phyloP scores from a whole-genome alignment of 2,113 vertebrate species.

The Sylvicapra grimmia region DNA sequence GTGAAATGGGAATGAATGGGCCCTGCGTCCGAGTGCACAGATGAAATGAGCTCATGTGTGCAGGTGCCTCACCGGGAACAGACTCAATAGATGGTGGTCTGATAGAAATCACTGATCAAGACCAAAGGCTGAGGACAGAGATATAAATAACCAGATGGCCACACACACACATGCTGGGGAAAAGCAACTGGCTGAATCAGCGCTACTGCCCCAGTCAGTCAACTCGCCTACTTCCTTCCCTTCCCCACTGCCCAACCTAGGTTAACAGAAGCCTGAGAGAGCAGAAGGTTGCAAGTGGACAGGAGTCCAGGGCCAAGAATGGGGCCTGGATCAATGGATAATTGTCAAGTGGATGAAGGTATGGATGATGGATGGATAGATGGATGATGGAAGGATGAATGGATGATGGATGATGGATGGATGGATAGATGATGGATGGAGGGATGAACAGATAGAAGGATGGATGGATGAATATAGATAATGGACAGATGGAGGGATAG shows the following conservation, averaged over 20 bases:
- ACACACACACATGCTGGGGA: background rate
- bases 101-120: background rate
- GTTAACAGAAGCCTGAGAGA: background rate
- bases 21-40: rapidly evolving
- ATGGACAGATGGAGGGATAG: background rate
- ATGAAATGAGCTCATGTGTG: background rate
- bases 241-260: background rate
- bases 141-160: background rate
- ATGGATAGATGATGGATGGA: too few relatives aligned
- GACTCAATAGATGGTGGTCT: rapidly evolving
- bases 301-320: background rate
- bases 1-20: background rate
- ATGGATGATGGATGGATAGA: too few relatives aligned
- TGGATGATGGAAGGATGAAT: too few relatives aligned
- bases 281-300: background rate
- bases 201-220: background rate
- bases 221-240: background rate
- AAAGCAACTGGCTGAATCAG: background rate
- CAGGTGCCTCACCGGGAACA: background rate
- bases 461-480: background rate
- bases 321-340: background rate
- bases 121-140: background rate
- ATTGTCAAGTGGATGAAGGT: background rate
- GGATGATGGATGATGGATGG: background rate
- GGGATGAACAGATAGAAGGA: background rate